Base-by-base conservation (phyloP, 2,888 invertebrate genomes). In the Melikaiella ostensackeni region DNA sequence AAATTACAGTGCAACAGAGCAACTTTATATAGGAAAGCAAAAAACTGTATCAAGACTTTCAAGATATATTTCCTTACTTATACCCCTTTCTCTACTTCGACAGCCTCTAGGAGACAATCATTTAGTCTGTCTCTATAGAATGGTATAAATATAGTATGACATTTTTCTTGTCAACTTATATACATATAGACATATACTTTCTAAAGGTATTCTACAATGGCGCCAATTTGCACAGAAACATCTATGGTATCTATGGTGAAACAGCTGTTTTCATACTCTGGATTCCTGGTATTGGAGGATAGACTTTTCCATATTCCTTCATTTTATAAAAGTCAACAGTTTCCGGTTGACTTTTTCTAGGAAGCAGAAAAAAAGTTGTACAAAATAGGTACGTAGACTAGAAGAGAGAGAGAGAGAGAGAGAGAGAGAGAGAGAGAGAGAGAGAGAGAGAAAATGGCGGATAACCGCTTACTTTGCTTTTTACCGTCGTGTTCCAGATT, bases 401-500 rank as follows among this genome's bases (percentile, higher is more conserved):
- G 75, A 62, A 63, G 75, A 77, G 64, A 74, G 76, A 77, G 77
- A 59, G 78, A 81, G 80, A 78, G 81, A 78, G 70, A 70, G 79
- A 80, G 46, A 75, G 80, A 78, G 81, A 78, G 70, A 63, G 61
- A 79, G 50, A 63, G 75, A 77, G 64, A 74, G 76, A 77, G 77
- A 59, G 78, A 81, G 80, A 78, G 81, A 78, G 70, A 70, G 79
- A 80, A 50, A 75, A 81, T 76, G 77, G 78, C 78, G 82, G 81
- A 78, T 80, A 78, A 80, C 84, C 88, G 87, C 83, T 88, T 86
- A 85, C 85, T 86, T 87, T 82, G 84, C 86, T 88, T 88, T 87
- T 88, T 88, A 86, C 86, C 84, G 85, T 85, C 86, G 86, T 84
- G 88, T 87, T 88, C 88, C 86, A 86, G 87, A 89, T 89, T 89